phyloP scores from a whole-genome alignment of 2,113 vertebrate genomes.

The Psettodes erumei region DNA sequence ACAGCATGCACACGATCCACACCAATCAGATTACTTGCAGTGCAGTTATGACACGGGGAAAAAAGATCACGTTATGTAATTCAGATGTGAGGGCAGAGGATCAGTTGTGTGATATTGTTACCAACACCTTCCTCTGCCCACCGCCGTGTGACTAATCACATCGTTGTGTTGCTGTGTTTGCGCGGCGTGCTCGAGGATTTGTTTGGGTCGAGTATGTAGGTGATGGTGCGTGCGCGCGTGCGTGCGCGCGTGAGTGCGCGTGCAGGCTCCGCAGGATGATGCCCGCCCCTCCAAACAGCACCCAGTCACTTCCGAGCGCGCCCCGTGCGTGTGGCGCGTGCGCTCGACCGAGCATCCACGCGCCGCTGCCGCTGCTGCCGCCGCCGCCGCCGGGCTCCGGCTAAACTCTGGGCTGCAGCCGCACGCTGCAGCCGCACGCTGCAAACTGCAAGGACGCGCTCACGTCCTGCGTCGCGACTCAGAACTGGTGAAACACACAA shows the following conservation, averaged over 20 bases:
- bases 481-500: neutral
- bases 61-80: slow-evolving; percentile 30
- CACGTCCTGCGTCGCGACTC: slow-evolving; percentile 5
- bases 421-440: neutral
- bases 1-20: slow-evolving; percentile 29
- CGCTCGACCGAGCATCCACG: too few species aligned
- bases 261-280: slow-evolving; percentile 47
- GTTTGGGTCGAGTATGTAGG: slow-evolving; percentile 32
- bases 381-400: too few species aligned
- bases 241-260: neutral
- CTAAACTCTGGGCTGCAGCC: slow-evolving; percentile 26
- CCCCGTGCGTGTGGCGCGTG: slow-evolving; percentile 5
- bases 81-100: slow-evolving; percentile 34
- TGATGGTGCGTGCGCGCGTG: slow-evolving; percentile 4
- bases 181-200: slow-evolving; percentile 9
- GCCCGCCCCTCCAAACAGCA: slow-evolving; percentile 26
- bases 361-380: too few species aligned
- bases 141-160: slow-evolving; percentile 39
- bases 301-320: slow-evolving; percentile 29
- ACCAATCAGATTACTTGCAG: slow-evolving; percentile 34
- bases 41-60: slow-evolving; percentile 4
- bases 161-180: slow-evolving; percentile 19
- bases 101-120: slow-evolving; percentile 10
- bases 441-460: neutral
- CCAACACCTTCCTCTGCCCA: slow-evolving; percentile 44